Percentiles rank a stretch among this genome's conserved stretches.
Conservation (phyloP, 2,797 vertebrate genomes). For the Pteropus rufus region DNA sequence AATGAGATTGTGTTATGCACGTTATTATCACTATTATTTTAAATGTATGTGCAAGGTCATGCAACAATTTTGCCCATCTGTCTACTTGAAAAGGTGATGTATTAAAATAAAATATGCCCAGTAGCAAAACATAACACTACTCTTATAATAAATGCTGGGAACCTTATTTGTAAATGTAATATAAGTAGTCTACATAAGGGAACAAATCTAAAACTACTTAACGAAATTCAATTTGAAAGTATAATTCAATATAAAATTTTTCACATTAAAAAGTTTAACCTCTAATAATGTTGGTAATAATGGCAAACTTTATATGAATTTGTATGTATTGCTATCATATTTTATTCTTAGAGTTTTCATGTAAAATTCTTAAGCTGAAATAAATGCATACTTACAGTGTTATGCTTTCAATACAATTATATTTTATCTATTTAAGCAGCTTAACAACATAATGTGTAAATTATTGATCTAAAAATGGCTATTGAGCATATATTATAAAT, state of each 20-base stretch:
- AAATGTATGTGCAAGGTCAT: not conserved
- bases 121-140: not conserved
- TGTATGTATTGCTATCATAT: not conserved
- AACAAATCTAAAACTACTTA: not conserved
- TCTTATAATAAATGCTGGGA: not conserved
- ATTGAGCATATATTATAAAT: not conserved
- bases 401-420: not conserved
- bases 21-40: not conserved
- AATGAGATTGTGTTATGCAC: not conserved
- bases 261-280: not conserved
- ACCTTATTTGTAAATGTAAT: not conserved
- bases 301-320: not conserved
- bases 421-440: not conserved
- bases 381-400: not conserved
- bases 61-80: not conserved
- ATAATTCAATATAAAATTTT: not conserved
- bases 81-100: not conserved
- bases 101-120: not conserved
- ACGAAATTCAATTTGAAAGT: not conserved
- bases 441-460: not conserved
- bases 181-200: not conserved
- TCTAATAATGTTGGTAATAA: not conserved
- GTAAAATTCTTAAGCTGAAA: not conserved
- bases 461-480: not conserved
- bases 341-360: not conserved